phyloP scores from a whole-genome alignment of 37 sponge, comb jelly and placozoan species.

The Cliona cf. orientalis region DNA sequence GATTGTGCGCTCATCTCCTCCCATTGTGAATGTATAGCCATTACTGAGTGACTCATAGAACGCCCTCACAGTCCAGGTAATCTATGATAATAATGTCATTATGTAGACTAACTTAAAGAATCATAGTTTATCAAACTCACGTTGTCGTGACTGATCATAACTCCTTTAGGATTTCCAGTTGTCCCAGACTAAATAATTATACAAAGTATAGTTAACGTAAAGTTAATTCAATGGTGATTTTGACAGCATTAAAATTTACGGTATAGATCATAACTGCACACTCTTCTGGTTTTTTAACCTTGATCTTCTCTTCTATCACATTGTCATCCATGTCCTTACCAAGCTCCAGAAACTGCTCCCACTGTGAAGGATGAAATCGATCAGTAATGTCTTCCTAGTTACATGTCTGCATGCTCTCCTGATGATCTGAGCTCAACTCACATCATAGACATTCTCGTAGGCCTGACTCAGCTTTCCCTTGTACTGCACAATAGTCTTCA shows the following conservation, averaged over 20 bases:
- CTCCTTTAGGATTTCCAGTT: conserved; percentile 89
- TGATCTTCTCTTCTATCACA: conserved; percentile 70
- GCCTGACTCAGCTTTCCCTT: conserved; percentile 78
- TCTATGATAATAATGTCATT: conserved; percentile 16
- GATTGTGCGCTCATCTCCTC: conserved; percentile 28
- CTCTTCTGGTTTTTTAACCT: conserved; percentile 62
- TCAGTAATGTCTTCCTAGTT: too few species aligned
- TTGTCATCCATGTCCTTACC: conserved; percentile 71
- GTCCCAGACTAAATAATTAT: conserved; percentile 80
- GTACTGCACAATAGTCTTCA: conserved; percentile 95
- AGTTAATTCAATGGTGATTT: neutral
- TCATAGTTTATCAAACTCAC: too few species aligned
- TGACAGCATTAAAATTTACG: conserved; percentile 36
- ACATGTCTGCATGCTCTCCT: too few species aligned
- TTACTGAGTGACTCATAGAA: neutral
- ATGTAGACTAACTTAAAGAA: neutral
- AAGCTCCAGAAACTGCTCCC: conserved; percentile 88
- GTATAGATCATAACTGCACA: conserved; percentile 88
- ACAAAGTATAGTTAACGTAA: neutral
- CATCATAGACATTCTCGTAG: conserved; percentile 79
- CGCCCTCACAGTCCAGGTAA: conserved; percentile 54
- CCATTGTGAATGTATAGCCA: neutral
- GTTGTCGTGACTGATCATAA: conserved; percentile 92
- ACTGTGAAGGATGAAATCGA: conserved; percentile 40
- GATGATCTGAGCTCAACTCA: conserved; percentile 9